Conservation (phyloP, 2,113 vertebrate species). For the Athene noctua region DNA sequence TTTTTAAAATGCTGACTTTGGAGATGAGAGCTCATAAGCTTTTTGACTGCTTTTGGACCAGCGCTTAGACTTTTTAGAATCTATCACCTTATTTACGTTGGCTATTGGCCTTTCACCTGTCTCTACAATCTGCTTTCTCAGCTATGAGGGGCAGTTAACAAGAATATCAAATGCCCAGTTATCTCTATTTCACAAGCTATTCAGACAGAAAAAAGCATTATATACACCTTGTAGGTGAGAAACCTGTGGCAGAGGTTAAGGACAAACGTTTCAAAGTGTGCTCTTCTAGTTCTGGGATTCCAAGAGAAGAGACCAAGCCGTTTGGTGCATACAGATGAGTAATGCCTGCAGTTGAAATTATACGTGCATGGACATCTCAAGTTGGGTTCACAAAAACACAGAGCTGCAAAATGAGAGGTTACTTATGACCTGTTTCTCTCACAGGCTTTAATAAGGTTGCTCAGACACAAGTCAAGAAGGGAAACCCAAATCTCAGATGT, state of each 20-base stretch:
- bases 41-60: neutral
- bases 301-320: neutral
- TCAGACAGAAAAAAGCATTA: neutral
- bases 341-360: neutral
- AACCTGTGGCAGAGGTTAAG: neutral
- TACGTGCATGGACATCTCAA: neutral
- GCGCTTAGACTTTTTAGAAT: neutral
- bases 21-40: neutral
- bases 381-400: neutral
- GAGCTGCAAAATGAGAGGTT: neutral
- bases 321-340: neutral
- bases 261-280: neutral
- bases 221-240: neutral
- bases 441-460: neutral
- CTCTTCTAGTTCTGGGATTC: neutral
- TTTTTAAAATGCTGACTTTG: constrained; percentile 11
- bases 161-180: neutral
- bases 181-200: neutral
- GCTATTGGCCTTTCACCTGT: neutral
- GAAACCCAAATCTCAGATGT: neutral
- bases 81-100: neutral
- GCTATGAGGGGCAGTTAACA: neutral
- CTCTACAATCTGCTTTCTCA: neutral
- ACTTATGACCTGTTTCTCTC: neutral
- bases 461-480: neutral